Percentiles rank a stretch among this genome's conserved stretches.
phyloP scores from a whole-genome alignment of 2,797 vertebrate genomes.

The Anguilla pacifica region DNA sequence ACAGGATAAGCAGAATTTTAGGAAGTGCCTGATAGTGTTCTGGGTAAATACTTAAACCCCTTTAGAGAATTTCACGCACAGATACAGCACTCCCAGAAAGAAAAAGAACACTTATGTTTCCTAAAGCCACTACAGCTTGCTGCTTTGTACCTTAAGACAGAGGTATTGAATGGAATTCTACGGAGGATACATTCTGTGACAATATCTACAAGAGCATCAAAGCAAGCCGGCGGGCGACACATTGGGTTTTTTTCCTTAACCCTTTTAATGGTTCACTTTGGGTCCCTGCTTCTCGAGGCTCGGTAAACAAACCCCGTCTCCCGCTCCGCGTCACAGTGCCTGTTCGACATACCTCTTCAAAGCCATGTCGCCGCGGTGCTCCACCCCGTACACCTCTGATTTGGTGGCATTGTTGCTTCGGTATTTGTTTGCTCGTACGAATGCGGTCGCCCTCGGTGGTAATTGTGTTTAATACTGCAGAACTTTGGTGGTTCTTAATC shows the following conservation, averaged over 20 bases:
- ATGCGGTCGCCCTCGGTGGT: no score
- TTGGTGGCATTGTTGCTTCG: no score
- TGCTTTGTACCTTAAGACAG: conserved; percentile 94
- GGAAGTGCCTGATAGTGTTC: conserved; percentile 93
- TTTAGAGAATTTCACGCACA: conserved; percentile 98
- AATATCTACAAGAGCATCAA: conserved; percentile 84
- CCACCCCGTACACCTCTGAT: not conserved
- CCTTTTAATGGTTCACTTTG: conserved; percentile 45
- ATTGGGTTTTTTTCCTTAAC: conserved; percentile 49
- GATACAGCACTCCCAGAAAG: conserved; percentile 84
- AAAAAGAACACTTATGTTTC: conserved; percentile 93
- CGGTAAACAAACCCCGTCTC: not conserved
- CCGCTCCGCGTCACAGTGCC: no score
- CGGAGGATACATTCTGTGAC: conserved; percentile 89
- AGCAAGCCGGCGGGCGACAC: conserved; percentile 66
- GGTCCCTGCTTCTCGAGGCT: not conserved
- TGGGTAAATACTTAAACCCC: conserved; percentile 99
- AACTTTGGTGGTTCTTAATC: no score
- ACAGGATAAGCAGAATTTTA: conserved; percentile 98
- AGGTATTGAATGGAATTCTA: conserved; percentile 89
- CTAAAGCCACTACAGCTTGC: conserved; percentile 80
- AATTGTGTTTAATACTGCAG: no score
- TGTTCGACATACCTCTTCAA: not conserved
- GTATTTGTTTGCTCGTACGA: not conserved
- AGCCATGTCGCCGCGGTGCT: not conserved